Evolutionary conservation across 2,797 vertebrate genomes (phyloP).

Genomic region (Oreochromis mossambicus): DNA sequence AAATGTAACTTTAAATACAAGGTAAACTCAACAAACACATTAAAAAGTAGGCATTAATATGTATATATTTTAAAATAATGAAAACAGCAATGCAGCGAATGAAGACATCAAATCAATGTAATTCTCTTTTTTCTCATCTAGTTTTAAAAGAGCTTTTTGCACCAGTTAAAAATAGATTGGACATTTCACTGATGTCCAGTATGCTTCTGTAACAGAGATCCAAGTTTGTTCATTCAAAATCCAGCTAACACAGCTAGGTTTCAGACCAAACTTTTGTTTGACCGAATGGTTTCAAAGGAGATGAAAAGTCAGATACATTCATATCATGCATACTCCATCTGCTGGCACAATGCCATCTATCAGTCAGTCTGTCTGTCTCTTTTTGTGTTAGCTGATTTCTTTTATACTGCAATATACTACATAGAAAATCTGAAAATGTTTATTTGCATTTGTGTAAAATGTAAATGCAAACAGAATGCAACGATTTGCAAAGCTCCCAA

Average conservation of each 20-base stretch:
- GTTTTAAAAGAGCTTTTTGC: neutral
- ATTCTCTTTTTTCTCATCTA: neutral
- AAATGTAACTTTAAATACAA: neutral
- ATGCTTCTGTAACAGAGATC: neutral
- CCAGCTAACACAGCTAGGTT: rapidly evolving
- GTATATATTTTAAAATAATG: neutral
- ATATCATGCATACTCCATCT: neutral
- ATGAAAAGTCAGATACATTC: neutral
- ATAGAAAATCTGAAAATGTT: neutral
- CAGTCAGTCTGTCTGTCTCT: neutral
- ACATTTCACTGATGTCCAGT: neutral
- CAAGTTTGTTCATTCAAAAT: neutral
- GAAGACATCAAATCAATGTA: neutral
- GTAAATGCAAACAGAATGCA: neutral
- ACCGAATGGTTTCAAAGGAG: neutral
- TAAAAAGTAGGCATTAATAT: neutral
- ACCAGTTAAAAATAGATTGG: neutral
- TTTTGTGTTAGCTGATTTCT: neutral
- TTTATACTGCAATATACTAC: neutral
- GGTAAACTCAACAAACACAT: neutral
- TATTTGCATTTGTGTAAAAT: neutral
- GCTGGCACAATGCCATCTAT: neutral
- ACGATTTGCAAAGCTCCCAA: neutral
- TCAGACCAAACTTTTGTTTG: neutral
- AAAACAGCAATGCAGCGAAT: neutral